Evolutionary conservation across 2,113 vertebrate genomes (phyloP), one percentile per base, ranked within the genome.

Genomic region (Anas platyrhynchos): DNA sequence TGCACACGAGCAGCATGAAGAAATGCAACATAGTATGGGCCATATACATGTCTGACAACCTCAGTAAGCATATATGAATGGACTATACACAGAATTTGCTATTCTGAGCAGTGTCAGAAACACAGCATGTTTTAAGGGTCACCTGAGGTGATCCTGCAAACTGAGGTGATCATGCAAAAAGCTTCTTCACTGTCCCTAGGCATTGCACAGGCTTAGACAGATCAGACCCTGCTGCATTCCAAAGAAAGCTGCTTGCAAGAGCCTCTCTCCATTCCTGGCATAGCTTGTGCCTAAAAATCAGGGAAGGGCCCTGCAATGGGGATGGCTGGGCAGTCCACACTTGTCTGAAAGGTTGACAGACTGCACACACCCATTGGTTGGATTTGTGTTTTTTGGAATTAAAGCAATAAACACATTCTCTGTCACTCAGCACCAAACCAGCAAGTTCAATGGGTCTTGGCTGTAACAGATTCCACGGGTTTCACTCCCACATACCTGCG

Each of bases 301-400:
- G 13, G 3, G 18, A 22, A 22, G 13, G 6, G 10, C 22, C 32
- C 31, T 77, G 41, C 46, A 72, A 10, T 68, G 15, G 32, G 32
- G 75, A 21, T 32, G 68, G 31, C 17, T 73, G n/a, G 8, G 31
- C 0, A 1, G 25, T 50, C 55, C 38, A 11, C 44, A 12, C 43
- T 83, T 52, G 9, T 5, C 32, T 52, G 63, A 34, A 69, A 77
- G 44, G 15, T 1, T 44, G 59, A 54, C 26, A 66, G 54, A 71
- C 29, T 6, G 26, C 17, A 41, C 3, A 22, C 4, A 6, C 1
- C 0, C 3, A 1, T 26, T 68, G 31, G 13, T 2, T 65, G 43
- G 34, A 56, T 13, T 50, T 62, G 56, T 21, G 5, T 22, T 16
- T 58, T 32, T 27, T n/a, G 7, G 26, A 26, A 2, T 9, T 54